A percentile compares a stretch with the other conserved stretches of the same genome.
Conservation (phyloP, 2,113 vertebrate species). For the Balaeniceps rex region DNA sequence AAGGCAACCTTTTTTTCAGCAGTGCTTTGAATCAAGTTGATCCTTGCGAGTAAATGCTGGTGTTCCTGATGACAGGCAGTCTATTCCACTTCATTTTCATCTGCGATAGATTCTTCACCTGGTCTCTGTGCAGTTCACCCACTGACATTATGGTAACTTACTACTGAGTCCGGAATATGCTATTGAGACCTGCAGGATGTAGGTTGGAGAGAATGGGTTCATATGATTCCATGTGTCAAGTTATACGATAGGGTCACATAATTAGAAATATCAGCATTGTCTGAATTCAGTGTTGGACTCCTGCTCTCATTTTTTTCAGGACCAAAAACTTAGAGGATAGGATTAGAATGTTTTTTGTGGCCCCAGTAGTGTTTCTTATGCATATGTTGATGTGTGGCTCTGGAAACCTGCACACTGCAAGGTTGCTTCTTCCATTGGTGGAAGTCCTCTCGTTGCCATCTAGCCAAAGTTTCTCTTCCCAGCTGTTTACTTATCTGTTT, state of each 20-base stretch:
- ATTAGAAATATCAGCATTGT: not conserved
- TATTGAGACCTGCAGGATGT: not conserved
- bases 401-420: not conserved
- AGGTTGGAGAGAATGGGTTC: not conserved
- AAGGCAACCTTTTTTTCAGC: not conserved
- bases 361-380: accelerated
- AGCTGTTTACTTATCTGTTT: no score
- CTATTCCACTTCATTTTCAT: not conserved
- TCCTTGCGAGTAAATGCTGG: not conserved
- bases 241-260: not conserved
- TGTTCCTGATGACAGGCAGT: not conserved
- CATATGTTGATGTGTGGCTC: not conserved
- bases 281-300: not conserved
- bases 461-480: not conserved
- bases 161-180: not conserved
- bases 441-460: not conserved
- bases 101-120: not conserved
- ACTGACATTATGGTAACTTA: not conserved
- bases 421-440: not conserved
- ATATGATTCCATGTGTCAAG: not conserved
- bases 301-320: not conserved
- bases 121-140: not conserved
- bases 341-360: not conserved
- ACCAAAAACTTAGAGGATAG: not conserved
- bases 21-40: not conserved